Evolutionary conservation across 2,797 vertebrate species (phyloP), one percentile per base, ranked within the genome.

Genomic region (Coluber constrictor): DNA sequence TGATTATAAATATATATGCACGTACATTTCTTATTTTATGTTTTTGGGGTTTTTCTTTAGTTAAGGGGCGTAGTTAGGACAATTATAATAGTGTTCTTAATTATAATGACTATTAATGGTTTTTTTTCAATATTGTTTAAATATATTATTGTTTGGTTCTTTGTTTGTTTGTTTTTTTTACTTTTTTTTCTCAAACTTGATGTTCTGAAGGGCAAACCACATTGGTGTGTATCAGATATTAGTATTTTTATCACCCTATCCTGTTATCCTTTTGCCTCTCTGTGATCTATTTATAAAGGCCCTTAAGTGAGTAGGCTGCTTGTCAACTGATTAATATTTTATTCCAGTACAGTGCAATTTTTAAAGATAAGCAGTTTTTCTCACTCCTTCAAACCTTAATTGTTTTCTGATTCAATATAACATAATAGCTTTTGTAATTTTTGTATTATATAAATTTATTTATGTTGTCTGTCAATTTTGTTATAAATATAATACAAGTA

Each of bases 241-340:
- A 70, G 66, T 32, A 32, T 37, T 90, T 10, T 37, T 47, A 90
- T 90, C 61, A 91, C 15, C 2, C 15, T 89, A 95, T 94, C 54
- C 59, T 93, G 93, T 92, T 55, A 92, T 93, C 88, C 93, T 86
- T 92, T 94, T 86, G 74, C 90, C 55, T 92, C 87, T 91, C 25
- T 94, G 93, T 87, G 87, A 91, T 95, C 90, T 94, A 93, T 95
- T 96, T 96, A 95, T 91, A 92, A 95, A 93, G 57, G 70, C 9
- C 32, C 94, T 93, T 93, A 92, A 79, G 56, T 93, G 86, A 37
- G 91, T 95, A 94, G 1, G 0, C 25, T 93, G 89, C 92, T 94
- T 92, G 88, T 87, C 51, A 83, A 37, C 86, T 60, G 88, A 93
- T 95, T 95, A 74, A 54, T 63, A 88, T 94, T 96, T 95, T 94